Base-by-base conservation (phyloP, 2,113 vertebrate species). In the Anolis carolinensis region DNA sequence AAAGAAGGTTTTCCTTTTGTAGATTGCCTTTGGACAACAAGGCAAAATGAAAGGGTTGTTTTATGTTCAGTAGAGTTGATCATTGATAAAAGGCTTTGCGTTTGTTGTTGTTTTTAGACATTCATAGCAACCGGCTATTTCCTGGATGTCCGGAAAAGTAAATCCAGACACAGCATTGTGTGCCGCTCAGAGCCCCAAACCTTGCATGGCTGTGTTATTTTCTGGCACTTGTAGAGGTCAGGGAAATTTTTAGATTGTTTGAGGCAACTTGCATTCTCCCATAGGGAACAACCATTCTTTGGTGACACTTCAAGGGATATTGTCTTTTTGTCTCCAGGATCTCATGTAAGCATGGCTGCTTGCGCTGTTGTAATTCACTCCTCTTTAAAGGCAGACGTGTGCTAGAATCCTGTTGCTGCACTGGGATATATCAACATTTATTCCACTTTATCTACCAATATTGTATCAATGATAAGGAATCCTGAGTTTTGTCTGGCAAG, bases 1-100 rank as follows among this genome's bases (percentile, higher is more conserved):
- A 89, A 92, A 81, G 87, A 88, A 44, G 0, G 0, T 4, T 88
- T 91, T 86, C 85, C 84, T 82, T 77, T 81, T 81, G 74, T 0
- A 25, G 81, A 81, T 78, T 85, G 27, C n/a, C 0, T 21, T 88
- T 77, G 87, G 70, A 84, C 16, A 62, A 0, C 0, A 79, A 18
- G 88, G 34, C 62, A 4, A 11, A 72, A 83, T 36, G 70, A n/a
- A 67, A 83, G 70, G 76, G 74, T 39, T 63, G 81, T 14, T 55
- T 82, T 23, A 8, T 4, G 16, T 63, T 39, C 16, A 39, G 14
- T 7, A 44, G 55, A 36, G 34, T 2, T 44, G 82, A 63, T 30
- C 1, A 7, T 59, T 8, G 16, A 63, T 75, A 74, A 59, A 83
- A 83, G 27, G 36, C 8, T 62, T 39, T 30, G 27, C 25, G 30